phyloP scores from a whole-genome alignment of 2,113 vertebrate species.

The Felis chaus region DNA sequence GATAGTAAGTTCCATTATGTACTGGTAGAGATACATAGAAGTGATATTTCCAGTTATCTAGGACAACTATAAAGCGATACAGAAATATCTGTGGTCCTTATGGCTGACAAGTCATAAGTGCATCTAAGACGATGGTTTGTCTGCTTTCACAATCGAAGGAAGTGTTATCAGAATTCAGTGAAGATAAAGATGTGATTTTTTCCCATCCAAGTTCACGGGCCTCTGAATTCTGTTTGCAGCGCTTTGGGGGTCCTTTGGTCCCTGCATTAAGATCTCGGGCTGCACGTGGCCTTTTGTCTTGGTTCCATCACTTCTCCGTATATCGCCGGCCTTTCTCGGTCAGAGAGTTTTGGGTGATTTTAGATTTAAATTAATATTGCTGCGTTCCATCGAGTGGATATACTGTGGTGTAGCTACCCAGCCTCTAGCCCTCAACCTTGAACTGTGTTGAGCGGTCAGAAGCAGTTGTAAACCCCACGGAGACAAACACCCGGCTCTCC shows the following conservation, averaged over 20 bases:
- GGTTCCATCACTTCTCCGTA: accelerated
- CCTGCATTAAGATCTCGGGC: background rate
- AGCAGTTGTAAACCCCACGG: background rate
- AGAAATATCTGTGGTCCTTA: background rate
- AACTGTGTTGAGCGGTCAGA: background rate
- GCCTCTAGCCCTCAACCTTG: background rate
- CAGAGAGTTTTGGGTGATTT: background rate
- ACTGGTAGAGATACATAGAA: accelerated
- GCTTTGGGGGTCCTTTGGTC: accelerated
- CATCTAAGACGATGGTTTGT: background rate
- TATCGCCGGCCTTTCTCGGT: background rate
- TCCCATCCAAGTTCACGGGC: background rate
- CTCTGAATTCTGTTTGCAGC: background rate
- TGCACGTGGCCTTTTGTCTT: background rate
- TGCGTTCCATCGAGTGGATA: background rate
- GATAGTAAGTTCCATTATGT: too few species aligned
- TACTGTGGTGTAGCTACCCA: background rate
- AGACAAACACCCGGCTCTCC: accelerated
- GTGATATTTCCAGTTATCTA: background rate
- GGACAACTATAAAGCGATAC: background rate
- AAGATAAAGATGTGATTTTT: background rate
- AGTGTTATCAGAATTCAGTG: background rate
- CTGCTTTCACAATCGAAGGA: background rate
- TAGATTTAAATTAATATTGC: background rate
- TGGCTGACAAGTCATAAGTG: background rate